A percentile compares a stretch with the other conserved stretches of the same genome.
Evolutionary conservation across 2,797 vertebrate genomes (phyloP).

Genomic region (Chelon labrosus): DNA sequence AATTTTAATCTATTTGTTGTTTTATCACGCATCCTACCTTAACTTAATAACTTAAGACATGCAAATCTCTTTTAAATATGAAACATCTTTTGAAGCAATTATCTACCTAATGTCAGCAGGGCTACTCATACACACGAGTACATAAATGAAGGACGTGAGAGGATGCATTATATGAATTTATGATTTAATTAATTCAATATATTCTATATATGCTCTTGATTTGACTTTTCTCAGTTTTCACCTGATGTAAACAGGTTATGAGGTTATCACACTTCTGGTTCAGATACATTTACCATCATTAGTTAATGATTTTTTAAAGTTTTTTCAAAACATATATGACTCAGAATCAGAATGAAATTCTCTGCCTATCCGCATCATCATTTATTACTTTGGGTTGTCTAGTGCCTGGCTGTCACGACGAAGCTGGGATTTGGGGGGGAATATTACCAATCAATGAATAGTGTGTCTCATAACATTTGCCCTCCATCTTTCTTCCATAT

Average conservation of each 20-base stretch:
- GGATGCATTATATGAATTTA: slow-evolving; percentile 45
- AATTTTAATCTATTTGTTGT: too few species aligned
- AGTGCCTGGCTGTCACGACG: slow-evolving; percentile 12
- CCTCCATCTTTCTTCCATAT: neutral
- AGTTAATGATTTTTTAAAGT: slow-evolving; percentile 10
- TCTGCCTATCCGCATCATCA: slow-evolving; percentile 30
- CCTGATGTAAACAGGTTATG: slow-evolving; percentile 10
- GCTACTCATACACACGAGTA: slow-evolving; percentile 1
- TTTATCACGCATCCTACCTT: too few species aligned
- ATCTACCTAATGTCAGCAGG: slow-evolving; percentile 6
- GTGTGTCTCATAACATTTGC: slow-evolving; percentile 13
- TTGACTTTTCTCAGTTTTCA: slow-evolving; percentile 9
- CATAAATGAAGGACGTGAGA: slow-evolving; percentile 21
- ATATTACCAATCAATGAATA: slow-evolving; percentile 48
- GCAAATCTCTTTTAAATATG: too few species aligned
- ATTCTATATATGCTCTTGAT: too few species aligned
- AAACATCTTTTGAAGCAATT: neutral
- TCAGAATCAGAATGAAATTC: slow-evolving; percentile 21
- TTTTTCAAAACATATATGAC: slow-evolving; percentile 21
- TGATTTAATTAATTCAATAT: slow-evolving; percentile 32
- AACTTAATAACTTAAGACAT: neutral
- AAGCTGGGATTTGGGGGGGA: slow-evolving; percentile 44
- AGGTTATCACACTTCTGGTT: slow-evolving; percentile 18
- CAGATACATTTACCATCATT: neutral
- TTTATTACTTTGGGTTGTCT: slow-evolving; percentile 29